These are phyloP conservation scores for Equus quagga DNA, from an alignment of 2,113 vertebrate genomes.

Conservation along the genomic window DNA sequence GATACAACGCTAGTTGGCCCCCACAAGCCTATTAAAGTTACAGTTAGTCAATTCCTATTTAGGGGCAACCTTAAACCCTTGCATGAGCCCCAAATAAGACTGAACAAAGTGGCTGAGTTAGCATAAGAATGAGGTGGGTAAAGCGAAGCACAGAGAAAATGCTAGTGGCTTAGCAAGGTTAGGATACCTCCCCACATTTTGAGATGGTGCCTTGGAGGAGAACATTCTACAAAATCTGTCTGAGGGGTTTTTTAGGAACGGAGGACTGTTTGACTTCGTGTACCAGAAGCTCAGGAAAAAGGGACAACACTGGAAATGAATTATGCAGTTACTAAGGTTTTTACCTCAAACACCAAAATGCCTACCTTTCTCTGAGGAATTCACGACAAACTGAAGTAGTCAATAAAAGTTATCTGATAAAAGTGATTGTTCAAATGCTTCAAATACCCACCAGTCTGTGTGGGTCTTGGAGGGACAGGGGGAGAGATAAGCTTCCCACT, in stretches of 20 bases:
- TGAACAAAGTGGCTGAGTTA: neutral
- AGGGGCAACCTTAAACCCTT: neutral
- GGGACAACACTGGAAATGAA: neutral
- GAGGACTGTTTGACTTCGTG: neutral
- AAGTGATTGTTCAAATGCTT: slow-evolving; percentile 45
- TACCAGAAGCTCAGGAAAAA: neutral
- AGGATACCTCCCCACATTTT: neutral
- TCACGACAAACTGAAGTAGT: slow-evolving; percentile 31
- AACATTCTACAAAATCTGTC: neutral
- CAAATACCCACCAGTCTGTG: slow-evolving; percentile 93
- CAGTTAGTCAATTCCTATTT: neutral
- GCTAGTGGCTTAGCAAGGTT: neutral
- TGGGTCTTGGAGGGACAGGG: slow-evolving; percentile 97
- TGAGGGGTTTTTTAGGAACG: neutral
- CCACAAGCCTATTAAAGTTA: neutral
- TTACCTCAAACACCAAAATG: neutral
- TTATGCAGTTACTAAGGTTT: neutral
- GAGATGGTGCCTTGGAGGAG: neutral
- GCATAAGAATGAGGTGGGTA: neutral
- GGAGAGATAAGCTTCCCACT: slow-evolving; percentile 94
- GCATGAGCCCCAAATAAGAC: neutral
- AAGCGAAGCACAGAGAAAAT: neutral
- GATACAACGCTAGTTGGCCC: neutral
- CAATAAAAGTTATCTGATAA: slow-evolving; percentile 50
- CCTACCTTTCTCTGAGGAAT: slow-evolving; percentile 59